Percentiles rank a stretch among this genome's conserved stretches.
Conservation (phyloP, 1,140 invertebrate species). For the Lepeophtheirus salmonis region DNA sequence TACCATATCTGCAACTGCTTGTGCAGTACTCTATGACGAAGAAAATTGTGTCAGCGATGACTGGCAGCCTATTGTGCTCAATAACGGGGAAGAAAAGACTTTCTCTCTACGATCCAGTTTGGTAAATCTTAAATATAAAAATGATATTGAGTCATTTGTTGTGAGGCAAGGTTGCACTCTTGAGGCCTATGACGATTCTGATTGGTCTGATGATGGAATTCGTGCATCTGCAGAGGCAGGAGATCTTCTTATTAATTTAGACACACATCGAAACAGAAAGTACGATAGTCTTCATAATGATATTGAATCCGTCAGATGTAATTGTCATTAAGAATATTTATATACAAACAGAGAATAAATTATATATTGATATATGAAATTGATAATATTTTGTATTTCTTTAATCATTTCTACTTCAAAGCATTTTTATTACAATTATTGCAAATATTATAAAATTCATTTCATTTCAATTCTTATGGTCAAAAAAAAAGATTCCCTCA, state of each 20-base stretch:
- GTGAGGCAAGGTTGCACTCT: not conserved
- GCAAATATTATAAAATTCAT: too few relatives aligned
- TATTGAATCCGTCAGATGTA: not conserved
- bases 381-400: too few relatives aligned
- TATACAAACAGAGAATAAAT: too few relatives aligned
- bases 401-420: too few relatives aligned
- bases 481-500: too few relatives aligned
- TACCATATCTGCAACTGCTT: not conserved
- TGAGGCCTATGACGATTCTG: not conserved
- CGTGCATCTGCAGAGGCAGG: not conserved
- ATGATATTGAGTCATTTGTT: not conserved
- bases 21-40: not conserved
- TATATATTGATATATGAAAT: too few relatives aligned
- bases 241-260: not conserved
- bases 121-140: not conserved
- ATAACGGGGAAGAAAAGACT: not conserved
- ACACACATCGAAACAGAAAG: not conserved
- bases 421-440: too few relatives aligned
- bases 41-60: not conserved
- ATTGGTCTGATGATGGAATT: not conserved
- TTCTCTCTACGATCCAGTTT: not conserved
- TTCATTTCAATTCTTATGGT: too few relatives aligned
- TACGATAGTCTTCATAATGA: not conserved
- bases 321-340: too few relatives aligned
- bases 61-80: not conserved